A percentile compares a stretch with the other conserved stretches of the same genome.
These are phyloP conservation scores for Hippopotamus amphibius DNA, from an alignment of 2,113 vertebrate species.

Conservation along the genomic window DNA sequence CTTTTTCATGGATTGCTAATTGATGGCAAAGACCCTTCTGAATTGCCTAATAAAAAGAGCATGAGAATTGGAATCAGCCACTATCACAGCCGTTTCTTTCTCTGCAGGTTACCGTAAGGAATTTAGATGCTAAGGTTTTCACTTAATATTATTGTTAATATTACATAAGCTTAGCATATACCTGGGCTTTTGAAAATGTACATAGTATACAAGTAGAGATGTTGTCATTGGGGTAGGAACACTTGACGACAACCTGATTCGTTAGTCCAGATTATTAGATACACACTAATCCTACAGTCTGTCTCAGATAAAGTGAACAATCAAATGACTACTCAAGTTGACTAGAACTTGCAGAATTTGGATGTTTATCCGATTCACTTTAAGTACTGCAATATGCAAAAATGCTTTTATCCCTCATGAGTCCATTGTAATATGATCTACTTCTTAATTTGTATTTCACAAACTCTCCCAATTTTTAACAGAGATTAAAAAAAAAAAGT, in stretches of 20 bases:
- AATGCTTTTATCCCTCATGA: background rate
- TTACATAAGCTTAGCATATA: background rate
- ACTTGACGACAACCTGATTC: background rate
- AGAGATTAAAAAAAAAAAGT: background rate
- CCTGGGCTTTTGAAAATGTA: background rate
- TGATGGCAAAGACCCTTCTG: constrained; percentile 12
- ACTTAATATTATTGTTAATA: background rate
- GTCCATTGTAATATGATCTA: background rate
- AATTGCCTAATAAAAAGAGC: constrained; percentile 16
- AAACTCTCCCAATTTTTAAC: background rate
- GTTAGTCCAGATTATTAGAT: background rate
- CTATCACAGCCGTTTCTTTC: background rate
- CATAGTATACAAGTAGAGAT: background rate
- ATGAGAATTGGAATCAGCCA: background rate
- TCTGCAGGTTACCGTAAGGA: background rate
- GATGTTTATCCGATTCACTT: background rate
- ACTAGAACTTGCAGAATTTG: background rate
- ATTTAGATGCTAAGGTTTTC: background rate
- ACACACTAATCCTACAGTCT: background rate
- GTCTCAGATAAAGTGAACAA: background rate
- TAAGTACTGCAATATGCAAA: background rate
- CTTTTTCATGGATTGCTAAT: constrained; percentile 46
- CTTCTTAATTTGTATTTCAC: background rate
- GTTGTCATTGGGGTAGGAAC: background rate
- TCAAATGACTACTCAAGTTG: background rate